A percentile compares a stretch with the other conserved stretches of the same genome.
phyloP scores from a whole-genome alignment of 2,797 vertebrate species.

The Orientallactaga sibirica region DNA sequence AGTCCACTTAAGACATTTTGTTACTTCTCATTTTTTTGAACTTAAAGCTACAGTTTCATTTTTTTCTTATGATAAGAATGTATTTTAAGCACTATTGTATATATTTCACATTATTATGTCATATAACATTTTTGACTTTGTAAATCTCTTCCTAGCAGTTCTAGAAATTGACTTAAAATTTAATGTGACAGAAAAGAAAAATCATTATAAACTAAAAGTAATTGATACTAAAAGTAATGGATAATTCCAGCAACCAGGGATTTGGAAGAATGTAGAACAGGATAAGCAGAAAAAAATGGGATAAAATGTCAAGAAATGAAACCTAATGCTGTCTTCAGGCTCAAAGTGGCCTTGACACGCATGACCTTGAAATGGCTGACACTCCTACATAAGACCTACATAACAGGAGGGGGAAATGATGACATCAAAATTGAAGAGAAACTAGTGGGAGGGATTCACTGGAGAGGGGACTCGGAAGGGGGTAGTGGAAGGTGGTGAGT shows the following conservation, averaged over 20 bases:
- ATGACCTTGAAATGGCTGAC: no score
- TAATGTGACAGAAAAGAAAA: slow-evolving; percentile 35
- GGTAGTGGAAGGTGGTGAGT: no score
- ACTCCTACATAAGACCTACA: no score
- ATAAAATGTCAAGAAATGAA: slow-evolving; percentile 20
- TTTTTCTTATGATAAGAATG: neutral
- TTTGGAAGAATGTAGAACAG: neutral
- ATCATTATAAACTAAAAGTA: neutral
- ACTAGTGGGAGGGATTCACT: no score
- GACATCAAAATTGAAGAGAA: no score
- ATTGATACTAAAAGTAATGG: no score
- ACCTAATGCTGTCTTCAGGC: neutral
- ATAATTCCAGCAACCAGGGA: neutral
- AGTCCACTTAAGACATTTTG: neutral
- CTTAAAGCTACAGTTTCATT: slow-evolving; percentile 17
- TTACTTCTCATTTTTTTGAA: slow-evolving; percentile 39
- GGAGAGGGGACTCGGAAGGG: no score
- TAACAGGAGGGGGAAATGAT: no score
- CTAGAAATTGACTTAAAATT: slow-evolving; percentile 32
- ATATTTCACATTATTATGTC: slow-evolving; percentile 44
- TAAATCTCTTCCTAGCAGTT: slow-evolving; percentile 38
- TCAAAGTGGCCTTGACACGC: no score
- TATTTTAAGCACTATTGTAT: slow-evolving; percentile 2
- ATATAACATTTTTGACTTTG: slow-evolving; percentile 26
- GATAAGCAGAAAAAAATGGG: neutral